Percentiles rank a stretch among this genome's conserved stretches.
These are phyloP conservation scores for Taxidea taxus DNA, from an alignment of 2,113 vertebrate species.

Conservation along the genomic window DNA sequence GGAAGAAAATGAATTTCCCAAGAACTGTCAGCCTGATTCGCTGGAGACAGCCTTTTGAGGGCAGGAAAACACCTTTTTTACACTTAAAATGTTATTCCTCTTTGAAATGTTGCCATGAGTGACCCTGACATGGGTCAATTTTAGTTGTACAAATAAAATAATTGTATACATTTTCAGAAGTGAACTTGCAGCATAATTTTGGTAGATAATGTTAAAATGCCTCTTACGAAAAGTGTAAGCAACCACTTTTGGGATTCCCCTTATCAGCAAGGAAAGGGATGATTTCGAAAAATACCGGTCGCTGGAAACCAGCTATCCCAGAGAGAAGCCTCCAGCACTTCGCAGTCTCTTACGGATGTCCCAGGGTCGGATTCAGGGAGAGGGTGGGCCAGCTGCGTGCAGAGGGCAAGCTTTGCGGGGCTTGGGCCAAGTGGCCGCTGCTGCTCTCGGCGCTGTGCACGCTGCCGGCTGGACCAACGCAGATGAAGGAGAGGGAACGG, in stretches of 20 bases:
- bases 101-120: neutral
- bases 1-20: neutral
- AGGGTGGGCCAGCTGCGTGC: neutral
- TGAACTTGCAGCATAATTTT: neutral
- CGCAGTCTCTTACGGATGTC: neutral
- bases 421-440: neutral
- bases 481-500: neutral
- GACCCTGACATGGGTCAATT: neutral
- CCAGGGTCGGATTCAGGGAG: neutral
- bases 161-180: neutral
- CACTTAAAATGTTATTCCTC: neutral
- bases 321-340: neutral
- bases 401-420: neutral
- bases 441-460: neutral
- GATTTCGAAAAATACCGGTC: neutral
- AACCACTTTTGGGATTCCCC: neutral
- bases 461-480: neutral
- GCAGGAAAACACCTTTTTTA: neutral
- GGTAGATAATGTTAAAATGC: neutral
- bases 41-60: neutral
- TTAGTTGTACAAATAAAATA: neutral
- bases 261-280: neutral
- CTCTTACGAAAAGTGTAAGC: neutral
- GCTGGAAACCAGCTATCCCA: neutral
- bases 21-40: neutral